Base-by-base conservation (phyloP, 2,113 vertebrate species). In the Australoheros scitulus region DNA sequence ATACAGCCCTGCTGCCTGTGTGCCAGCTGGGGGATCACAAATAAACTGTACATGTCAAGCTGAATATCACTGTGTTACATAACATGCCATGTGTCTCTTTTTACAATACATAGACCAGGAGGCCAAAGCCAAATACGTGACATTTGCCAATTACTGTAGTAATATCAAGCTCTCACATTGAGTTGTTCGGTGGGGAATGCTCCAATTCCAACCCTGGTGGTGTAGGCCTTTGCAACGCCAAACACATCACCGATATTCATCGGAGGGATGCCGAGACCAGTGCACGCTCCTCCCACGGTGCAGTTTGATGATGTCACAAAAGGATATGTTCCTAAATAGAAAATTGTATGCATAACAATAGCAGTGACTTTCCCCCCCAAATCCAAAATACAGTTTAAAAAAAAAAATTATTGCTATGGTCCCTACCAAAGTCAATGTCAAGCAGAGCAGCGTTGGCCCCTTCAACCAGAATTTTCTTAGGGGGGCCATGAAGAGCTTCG, bases 221-320 rank as follows among this genome's bases (percentile, higher is more conserved):
- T 98, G 76, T 99, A 99, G 0, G 97, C 98, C 91, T 99, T 99
- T n/a, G 97, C 96, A 64, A 99, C 98, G 0, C 98, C 98, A 1
- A 97, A 99, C 61, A 99, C 97, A 0, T 99, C 98, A 0, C 98
- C 98, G 1, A 99, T 96, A 63, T 97, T 97, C 82, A 97, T 95
- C 1, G 98, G 98, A 1, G 98, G 98, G 83, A 99, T 95, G 17
- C 98, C 98, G 11, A 99, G 96, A 3, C 98, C 98, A 0, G 98
- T 99, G 94, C 98, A 99, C 0, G 97, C 98, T 0, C 98, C 97
- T 0, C 98, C 98, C 61, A 97, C 96, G 0, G 98, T 99, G 96
- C 98, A 99, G 94, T 99, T 99, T 26, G 98, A 99, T 0, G 98
- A 99, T 3, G 98, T 99, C 94, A 99, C 98, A 2, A 98, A 99